Evolutionary conservation across 2,113 vertebrate genomes (phyloP).

Genomic region (Cacatua alba): DNA sequence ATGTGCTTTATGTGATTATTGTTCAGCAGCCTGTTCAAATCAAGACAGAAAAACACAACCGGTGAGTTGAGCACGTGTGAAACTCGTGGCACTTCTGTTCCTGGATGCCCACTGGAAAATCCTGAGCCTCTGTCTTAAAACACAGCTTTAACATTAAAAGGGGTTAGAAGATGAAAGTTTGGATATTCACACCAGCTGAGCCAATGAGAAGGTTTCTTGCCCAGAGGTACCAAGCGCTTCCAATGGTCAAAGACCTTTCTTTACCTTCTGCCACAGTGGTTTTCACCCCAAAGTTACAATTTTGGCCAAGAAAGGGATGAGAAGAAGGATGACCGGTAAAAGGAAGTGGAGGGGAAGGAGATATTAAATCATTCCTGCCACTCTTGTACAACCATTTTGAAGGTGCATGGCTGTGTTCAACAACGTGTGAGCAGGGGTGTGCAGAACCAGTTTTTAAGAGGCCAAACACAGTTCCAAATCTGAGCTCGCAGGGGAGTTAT

Average conservation of each 20-base stretch:
- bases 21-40: conserved; percentile 68
- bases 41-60: not conserved
- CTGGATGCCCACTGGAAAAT: not conserved
- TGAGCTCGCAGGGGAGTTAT: not conserved
- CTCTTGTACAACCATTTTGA: not conserved
- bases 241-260: not conserved
- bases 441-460: not conserved
- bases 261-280: not conserved
- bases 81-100: not conserved
- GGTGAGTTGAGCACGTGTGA: accelerated
- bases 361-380: not conserved
- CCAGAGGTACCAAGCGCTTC: not conserved
- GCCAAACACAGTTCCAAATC: not conserved
- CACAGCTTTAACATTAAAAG: not conserved
- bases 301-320: not conserved
- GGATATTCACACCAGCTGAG: not conserved
- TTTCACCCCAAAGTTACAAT: not conserved
- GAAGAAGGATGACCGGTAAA: not conserved
- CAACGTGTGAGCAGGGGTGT: accelerated
- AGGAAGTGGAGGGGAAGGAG: not conserved
- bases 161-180: not conserved
- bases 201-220: not conserved
- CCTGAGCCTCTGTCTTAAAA: not conserved
- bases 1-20: conserved; percentile 72
- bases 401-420: not conserved